Base-by-base conservation (phyloP, 2,888 invertebrate species). In the Hemaris fuciformis region DNA sequence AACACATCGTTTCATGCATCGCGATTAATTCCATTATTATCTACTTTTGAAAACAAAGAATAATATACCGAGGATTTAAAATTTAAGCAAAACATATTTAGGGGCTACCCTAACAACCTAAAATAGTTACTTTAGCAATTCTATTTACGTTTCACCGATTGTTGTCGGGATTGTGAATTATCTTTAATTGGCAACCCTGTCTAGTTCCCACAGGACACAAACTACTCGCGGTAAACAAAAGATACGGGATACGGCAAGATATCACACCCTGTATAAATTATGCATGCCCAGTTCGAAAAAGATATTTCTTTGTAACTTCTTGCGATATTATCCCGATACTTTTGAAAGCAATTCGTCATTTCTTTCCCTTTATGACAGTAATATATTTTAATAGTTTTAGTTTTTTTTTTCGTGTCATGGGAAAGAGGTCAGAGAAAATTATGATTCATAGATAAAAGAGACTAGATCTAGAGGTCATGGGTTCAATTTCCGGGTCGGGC, bases 151-250 rank as follows among this genome's bases (percentile, higher is more conserved):
- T 22, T 7, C 6, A 25, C 45, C 45, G 45, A 7, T 27, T 7
- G 7, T 7, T 27, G 27, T 27, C 15, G 56, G 59, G 42, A 53
- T 60, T 45, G n/a, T n/a, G 18, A 53, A 27, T 57, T 57, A 7
- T 6, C 20, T 38, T 27, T 18, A 57, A 31, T 68, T 68, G 72
- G 68, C 64, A 70, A 67, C 59, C 66, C 66, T 59, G 22, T n/a
- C 62, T 66, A 61, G 63, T 76, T n/a, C 80, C 78, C 77, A 45
- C 15, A 65, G 76, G 79, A 71, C 53, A 60, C 62, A 66, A 71
- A 75, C 76, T 76, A 72, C 73, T 73, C 66, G 67, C 68, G 71
- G 77, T 78, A 81, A 82, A 82, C 80, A 83, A 80, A 80, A 80
- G 77, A 79, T 76, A 71, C 68, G 60, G 66, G 27, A 60, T 42